Evolutionary conservation across 2,113 vertebrate species (phyloP).

Genomic region (Lepus timidus): DNA sequence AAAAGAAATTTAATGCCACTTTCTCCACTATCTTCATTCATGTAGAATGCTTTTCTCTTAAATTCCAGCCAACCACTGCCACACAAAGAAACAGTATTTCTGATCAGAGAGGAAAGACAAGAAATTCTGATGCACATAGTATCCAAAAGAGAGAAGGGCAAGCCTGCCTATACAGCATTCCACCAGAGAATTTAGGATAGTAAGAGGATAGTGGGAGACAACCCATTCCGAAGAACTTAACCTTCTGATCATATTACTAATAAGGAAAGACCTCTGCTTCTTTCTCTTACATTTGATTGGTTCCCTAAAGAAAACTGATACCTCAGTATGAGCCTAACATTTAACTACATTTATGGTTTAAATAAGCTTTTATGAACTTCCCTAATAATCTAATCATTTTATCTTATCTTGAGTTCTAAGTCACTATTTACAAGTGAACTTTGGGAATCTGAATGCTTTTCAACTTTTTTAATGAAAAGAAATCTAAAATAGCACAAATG

Average conservation of each 20-base stretch:
- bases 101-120: neutral
- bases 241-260: conserved; percentile 40
- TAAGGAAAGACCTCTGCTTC: conserved; percentile 42
- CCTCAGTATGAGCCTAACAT: neutral
- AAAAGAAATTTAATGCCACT: neutral
- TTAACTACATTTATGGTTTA: conserved; percentile 53
- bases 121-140: conserved; percentile 25
- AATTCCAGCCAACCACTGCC: conserved; percentile 10
- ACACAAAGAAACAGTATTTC: conserved; percentile 35
- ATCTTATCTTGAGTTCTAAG: conserved; percentile 49
- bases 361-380: conserved; percentile 63
- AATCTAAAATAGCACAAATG: conserved; percentile 65
- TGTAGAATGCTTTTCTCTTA: conserved; percentile 41
- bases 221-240: neutral
- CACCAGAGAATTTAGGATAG: neutral
- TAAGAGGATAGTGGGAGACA: conserved; percentile 10
- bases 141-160: neutral
- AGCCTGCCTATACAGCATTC: neutral
- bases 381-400: conserved; percentile 60
- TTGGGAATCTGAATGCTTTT: conserved; percentile 55
- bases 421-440: conserved; percentile 77
- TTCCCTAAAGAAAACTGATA: conserved; percentile 42
- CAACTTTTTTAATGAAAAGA: conserved; percentile 64
- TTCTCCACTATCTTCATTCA: conserved; percentile 49
- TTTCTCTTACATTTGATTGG: neutral